Evolutionary conservation across 2,113 vertebrate species (phyloP), one percentile per base, ranked within the genome.

Genomic region (Microcebus lehilahytsara): DNA sequence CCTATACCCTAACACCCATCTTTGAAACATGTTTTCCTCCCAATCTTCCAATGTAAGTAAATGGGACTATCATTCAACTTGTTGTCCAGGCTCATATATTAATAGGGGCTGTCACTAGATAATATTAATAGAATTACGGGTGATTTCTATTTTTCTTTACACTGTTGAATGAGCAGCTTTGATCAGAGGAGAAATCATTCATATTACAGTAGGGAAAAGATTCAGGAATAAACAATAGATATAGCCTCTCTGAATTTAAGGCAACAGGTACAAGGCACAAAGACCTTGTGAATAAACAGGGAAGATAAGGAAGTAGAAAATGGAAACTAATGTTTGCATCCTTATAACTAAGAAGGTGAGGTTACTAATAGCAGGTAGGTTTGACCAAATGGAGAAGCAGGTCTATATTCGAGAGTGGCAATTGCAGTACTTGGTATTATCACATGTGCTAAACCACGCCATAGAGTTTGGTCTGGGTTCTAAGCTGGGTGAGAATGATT

Each of bases 121-220:
- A 32, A 58, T 20, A 56, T 56, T 56, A 56, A 56, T 14, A 97
- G 32, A 84, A 27, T 53, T n/a, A 32, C 1, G 37, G 40, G 9
- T 53, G 46, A 77, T 46, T 95, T 84, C n/a, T 83, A n/a, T 4
- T 72, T 96, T 87, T 62, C 88, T 86, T 87, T 91, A n/a, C 49
- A 77, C 30, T 62, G 22, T 58, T 53, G 23, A 84, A 37, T 64
- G 49, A 87, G 9, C 34, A 80, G 23, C n/a, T 46, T 51, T 58
- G 74, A 64, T 62, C 30, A 85, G 72, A 93, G 78, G 51, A 96
- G 77, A 20, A 62, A 67, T 32, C 34, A 74, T 37, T 78, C 58
- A 66, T 27, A 64, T 32, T 71, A 7, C 40, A 94, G 72, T 93
- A 77, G 32, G 19, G 17, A 84, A 60, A 34, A 12, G n/a, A 86